These are phyloP conservation scores for Synergus itoensis DNA, from an alignment of 2,888 invertebrate species.

Conservation along the genomic window DNA sequence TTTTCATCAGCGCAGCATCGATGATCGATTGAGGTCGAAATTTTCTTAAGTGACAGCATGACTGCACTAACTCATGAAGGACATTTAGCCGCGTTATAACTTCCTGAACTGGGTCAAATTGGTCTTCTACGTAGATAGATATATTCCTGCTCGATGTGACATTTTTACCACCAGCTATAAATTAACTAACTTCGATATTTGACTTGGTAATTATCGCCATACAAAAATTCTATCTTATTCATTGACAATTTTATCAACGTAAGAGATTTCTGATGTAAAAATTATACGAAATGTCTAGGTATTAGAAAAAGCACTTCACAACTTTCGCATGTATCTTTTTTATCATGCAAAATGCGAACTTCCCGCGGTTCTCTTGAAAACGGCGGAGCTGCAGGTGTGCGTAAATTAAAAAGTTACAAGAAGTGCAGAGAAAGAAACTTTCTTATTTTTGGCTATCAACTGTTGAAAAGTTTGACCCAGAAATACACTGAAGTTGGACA, in stretches of 20 bases:
- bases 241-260: not conserved
- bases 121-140: constrained; percentile 51
- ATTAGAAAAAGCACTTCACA: not conserved
- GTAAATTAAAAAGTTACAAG: constrained; percentile 31
- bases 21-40: constrained; percentile 31
- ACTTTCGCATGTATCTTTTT: not conserved
- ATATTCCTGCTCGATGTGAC: constrained; percentile 47
- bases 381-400: not conserved
- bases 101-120: constrained; percentile 70
- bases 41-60: constrained; percentile 60
- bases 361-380: not conserved
- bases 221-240: not conserved
- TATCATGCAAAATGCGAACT: not conserved
- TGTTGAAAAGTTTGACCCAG: not conserved
- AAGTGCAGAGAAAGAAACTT: not conserved
- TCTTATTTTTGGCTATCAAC: not conserved
- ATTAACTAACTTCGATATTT: constrained; percentile 64
- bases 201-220: constrained; percentile 57
- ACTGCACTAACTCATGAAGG: constrained; percentile 62
- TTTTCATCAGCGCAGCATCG: constrained; percentile 37
- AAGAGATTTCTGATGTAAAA: not conserved
- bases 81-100: constrained; percentile 70
- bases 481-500: constrained; percentile 14
- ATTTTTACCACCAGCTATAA: constrained; percentile 57
- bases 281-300: not conserved